These are phyloP conservation scores for Herpailurus yagouaroundi DNA, from an alignment of 2,113 vertebrate genomes.

Conservation along the genomic window DNA sequence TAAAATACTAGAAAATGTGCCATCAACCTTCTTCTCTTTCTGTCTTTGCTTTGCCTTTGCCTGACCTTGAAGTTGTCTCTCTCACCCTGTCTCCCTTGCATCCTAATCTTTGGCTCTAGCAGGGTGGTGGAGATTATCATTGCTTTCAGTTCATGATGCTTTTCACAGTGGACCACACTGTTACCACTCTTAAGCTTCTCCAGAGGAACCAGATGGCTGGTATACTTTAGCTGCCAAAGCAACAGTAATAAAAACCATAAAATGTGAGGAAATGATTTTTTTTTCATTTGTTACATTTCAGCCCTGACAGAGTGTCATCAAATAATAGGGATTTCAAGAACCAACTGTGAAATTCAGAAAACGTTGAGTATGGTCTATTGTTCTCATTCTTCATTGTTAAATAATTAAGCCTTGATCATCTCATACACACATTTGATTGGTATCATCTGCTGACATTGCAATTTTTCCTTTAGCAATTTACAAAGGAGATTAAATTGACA, in stretches of 20 bases:
- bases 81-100: not conserved
- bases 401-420: not conserved
- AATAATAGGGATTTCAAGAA: constrained; percentile 8
- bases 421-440: not conserved
- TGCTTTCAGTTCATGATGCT: not conserved
- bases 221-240: not conserved
- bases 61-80: not conserved
- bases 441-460: not conserved
- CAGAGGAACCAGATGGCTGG: not conserved
- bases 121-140: not conserved
- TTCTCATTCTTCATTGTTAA: constrained; percentile 16
- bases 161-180: not conserved
- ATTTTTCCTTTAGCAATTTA: constrained; percentile 45
- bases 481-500: constrained; percentile 10
- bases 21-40: not conserved
- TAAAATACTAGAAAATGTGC: not conserved
- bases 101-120: not conserved
- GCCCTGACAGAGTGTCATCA: not conserved
- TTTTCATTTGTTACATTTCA: not conserved
- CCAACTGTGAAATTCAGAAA: not conserved
- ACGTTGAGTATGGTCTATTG: not conserved
- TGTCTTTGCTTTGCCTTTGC: not conserved
- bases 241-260: not conserved
- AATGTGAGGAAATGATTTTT: constrained; percentile 8
- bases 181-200: not conserved